Evolutionary conservation across 2,888 invertebrate genomes (phyloP), one percentile per base, ranked within the genome.

Genomic region (Tachina fera): DNA sequence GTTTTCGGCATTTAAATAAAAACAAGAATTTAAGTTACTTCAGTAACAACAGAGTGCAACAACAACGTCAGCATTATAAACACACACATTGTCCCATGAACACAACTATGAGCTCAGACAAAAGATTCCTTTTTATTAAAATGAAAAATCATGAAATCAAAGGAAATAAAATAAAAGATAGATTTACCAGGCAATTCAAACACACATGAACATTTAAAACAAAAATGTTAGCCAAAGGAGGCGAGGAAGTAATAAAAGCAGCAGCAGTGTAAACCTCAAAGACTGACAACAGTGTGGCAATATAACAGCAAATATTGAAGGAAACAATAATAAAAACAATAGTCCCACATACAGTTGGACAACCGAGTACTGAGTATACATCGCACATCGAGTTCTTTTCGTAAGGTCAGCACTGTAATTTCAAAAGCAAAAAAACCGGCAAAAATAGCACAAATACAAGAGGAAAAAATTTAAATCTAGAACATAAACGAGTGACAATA

Each of bases 401-500:
- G 5, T 41, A 63, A n/a, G 47, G 49, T 41, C 9, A 10, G 14
- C 16, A 61, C 75, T 82, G 70, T 82, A 11, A 6, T 22, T 49
- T 43, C 65, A 58, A 56, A 68, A 71, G 31, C 43, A 53, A 31
- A 5, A 31, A 31, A 31, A 31, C 0, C 31, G 58, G 8, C 31
- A 43, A 49, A 61, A 51, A 68, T 70, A 63, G 41, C n/a, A 60
- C 9, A 53, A 51, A 31, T 6, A 49, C 11, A 68, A 22, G 49
- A 16, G 53, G n/a, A 71, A 79, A 31, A 68, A 70, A 63, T 53
- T 1, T 63, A 61, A 43, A 63, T 79, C 83, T 79, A 63, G 76
- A 82, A 84, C 79, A 79, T 82, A 79, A 84, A 79, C 82, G 82
- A 82, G 77, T 81, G 71, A 87, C 87, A 87, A 87, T 85, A 85